Evolutionary conservation across 2,113 vertebrate genomes (phyloP), one percentile per base, ranked within the genome.

Genomic region (Chionodraco myersi): DNA sequence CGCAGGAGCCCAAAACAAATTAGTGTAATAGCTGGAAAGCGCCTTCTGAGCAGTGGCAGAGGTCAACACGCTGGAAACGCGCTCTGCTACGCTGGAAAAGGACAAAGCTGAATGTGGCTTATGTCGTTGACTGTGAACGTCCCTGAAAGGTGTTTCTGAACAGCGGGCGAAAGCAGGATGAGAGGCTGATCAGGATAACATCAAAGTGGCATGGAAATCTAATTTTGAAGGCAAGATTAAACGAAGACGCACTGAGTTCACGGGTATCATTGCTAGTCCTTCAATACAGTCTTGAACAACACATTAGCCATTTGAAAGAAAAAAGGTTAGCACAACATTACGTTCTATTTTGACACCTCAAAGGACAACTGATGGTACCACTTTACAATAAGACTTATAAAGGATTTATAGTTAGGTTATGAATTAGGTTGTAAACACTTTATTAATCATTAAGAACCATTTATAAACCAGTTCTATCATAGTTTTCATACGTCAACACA

Each of bases 1-100:
- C 36, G 75, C 71, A 68, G 82, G 85, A 77, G 88, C 81, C 61
- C 86, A 61, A 70, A 89, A 80, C 84, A 79, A 91, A 92, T 91
- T 77, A 88, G 85, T 64, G 63, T 88, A 86, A 90, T 88, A 80
- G 89, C 87, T 74, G 79, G 67, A 90, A 85, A 86, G 70, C 69
- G 85, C 77, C 75, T 87, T 77, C 63, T 69, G 83, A 80, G 88
- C 82, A 84, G 82, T 7, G 51, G 72, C 80, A 77, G 88, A 86
- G 92, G 90, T 91, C 86, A 85, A 61, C 83, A 57, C 51, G 84
- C 61, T 68, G 82, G 73, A 82, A 81, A 62, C 16, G 21, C 9
- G 23, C 45, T 58, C 67, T 23, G 57, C 57, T 63, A n/a, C 36
- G 10, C 72, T 26, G 62, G 51, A 79, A 79, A 85, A 90, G 84